Percentiles rank a stretch among this genome's conserved stretches.
These are phyloP conservation scores for Pocillopora damicornis DNA, from an alignment of 64 coral and sea anemone genomes.

Conservation along the genomic window DNA sequence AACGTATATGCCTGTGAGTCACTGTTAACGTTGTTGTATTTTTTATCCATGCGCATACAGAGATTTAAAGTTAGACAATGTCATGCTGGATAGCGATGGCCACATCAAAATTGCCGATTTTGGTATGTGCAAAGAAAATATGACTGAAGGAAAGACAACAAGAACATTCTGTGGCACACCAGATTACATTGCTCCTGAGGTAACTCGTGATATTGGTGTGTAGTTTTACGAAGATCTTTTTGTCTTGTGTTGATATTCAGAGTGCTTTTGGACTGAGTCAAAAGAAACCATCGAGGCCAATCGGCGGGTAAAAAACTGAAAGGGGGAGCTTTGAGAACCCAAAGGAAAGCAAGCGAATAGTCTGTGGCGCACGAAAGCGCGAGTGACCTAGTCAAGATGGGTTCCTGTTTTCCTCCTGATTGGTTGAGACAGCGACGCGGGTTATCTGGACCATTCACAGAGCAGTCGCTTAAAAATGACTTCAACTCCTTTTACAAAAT, in stretches of 20 bases:
- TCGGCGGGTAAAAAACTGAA: too few species aligned
- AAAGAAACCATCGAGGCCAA: background rate
- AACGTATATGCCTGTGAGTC: too few species aligned
- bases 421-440: too few species aligned
- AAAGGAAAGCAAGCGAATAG: too few species aligned
- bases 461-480: too few species aligned
- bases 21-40: background rate
- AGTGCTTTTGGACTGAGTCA: too few species aligned
- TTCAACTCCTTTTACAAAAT: too few species aligned
- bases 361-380: too few species aligned
- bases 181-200: slow-evolving; percentile 99
- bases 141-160: slow-evolving; percentile 75
- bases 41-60: slow-evolving; percentile 14
- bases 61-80: slow-evolving; percentile 99
- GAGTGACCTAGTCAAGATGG: too few species aligned
- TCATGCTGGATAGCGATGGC: slow-evolving; percentile 98
- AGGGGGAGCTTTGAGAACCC: too few species aligned
- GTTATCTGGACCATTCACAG: too few species aligned
- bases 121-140: slow-evolving; percentile 98
- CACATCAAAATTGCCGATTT: slow-evolving; percentile 99
- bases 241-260: background rate
- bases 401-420: too few species aligned
- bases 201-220: background rate
- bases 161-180: slow-evolving; percentile 98
- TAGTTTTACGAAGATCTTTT: background rate